Evolutionary conservation across 1,140 invertebrate species (phyloP).

Genomic region (Ridgeia piscesae): DNA sequence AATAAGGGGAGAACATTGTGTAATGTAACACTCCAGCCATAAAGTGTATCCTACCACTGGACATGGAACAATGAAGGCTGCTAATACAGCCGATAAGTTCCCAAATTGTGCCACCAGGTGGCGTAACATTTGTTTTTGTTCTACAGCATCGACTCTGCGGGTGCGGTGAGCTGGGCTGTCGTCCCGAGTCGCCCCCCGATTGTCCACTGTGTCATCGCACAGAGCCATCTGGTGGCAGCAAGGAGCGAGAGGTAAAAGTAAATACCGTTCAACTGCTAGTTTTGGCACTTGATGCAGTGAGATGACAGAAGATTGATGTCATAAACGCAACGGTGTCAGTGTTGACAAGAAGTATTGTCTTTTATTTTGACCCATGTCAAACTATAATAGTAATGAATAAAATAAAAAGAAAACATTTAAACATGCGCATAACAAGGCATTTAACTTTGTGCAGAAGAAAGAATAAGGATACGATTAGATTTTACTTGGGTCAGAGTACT

Average conservation of each 20-base stretch:
- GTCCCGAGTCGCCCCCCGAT: background rate
- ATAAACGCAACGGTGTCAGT: background rate
- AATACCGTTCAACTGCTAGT: background rate
- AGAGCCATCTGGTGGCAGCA: background rate
- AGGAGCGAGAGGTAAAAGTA: background rate
- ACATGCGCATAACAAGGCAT: too few relatives aligned
- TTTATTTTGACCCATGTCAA: too few relatives aligned
- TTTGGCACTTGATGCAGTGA: background rate
- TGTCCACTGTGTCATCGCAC: background rate
- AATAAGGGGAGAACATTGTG: too few relatives aligned
- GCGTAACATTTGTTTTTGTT: background rate
- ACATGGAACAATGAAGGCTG: too few relatives aligned
- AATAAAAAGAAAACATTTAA: too few relatives aligned
- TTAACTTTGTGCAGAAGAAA: too few relatives aligned
- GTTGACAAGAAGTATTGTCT: too few relatives aligned
- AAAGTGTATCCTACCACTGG: too few relatives aligned
- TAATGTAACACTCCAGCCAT: too few relatives aligned
- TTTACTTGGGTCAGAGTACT: too few relatives aligned
- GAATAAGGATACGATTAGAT: too few relatives aligned
- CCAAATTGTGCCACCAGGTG: background rate
- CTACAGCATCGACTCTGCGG: background rate
- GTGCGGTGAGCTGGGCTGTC: background rate
- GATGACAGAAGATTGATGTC: background rate
- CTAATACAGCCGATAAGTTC: background rate
- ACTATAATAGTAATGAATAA: too few relatives aligned